Percentiles rank a stretch among this genome's conserved stretches.
These are phyloP conservation scores for Drosophila pruinosa DNA, from an alignment of 1,140 invertebrate genomes.

Conservation along the genomic window DNA sequence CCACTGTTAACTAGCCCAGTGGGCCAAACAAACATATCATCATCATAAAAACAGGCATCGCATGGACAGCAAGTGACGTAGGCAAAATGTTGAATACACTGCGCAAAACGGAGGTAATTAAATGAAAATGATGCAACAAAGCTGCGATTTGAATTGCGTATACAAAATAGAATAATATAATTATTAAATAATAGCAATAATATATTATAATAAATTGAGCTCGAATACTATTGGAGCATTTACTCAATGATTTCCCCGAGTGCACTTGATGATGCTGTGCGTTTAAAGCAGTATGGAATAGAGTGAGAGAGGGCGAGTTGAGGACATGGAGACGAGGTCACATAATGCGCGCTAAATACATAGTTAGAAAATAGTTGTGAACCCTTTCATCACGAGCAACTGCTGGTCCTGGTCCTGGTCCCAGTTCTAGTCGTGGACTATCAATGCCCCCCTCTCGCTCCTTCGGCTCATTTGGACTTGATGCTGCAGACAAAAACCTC, in stretches of 20 bases:
- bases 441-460: neutral
- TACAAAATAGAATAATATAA: too few species aligned
- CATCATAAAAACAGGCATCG: constrained; percentile 68
- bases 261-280: neutral
- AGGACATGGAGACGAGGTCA: constrained; percentile 12
- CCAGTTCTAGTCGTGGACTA: neutral
- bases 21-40: constrained; percentile 38
- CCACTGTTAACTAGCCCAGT: constrained; percentile 41
- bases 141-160: too few species aligned
- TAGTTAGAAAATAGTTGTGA: constrained; percentile 80
- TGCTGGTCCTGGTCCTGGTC: neutral
- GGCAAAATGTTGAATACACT: constrained; percentile 26
- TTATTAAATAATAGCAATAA: too few species aligned
- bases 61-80: constrained; percentile 34
- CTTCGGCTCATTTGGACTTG: constrained; percentile 10
- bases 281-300: too few species aligned
- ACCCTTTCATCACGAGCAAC: constrained; percentile 72
- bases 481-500: constrained; percentile 68
- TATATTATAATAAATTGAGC: too few species aligned
- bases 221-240: too few species aligned
- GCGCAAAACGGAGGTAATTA: constrained; percentile 10
- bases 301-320: neutral
- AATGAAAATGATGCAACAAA: too few species aligned
- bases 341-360: constrained; percentile 78
- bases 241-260: neutral